phyloP scores from a whole-genome alignment of 2,888 invertebrate genomes.

The Xylota sylvarum region DNA sequence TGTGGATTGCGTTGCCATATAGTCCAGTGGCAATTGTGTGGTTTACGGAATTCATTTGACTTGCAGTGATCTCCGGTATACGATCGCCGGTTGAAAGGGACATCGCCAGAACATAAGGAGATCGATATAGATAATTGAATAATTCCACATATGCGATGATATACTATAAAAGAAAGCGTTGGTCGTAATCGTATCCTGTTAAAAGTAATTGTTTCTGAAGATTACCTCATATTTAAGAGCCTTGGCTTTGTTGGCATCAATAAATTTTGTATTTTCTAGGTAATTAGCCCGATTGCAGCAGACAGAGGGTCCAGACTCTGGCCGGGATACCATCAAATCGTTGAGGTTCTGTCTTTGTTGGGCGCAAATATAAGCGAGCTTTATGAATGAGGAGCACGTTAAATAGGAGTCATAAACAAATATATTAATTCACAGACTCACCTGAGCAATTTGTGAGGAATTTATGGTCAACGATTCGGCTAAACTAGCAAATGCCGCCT shows the following conservation, averaged over 20 bases:
- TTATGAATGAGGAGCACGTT: conserved; percentile 79
- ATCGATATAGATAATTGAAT: conserved; percentile 88
- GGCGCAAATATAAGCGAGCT: conserved; percentile 94
- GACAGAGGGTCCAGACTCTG: conserved; percentile 91
- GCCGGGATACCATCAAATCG: conserved; percentile 90
- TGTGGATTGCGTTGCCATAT: conserved; percentile 91
- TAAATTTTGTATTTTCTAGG: conserved; percentile 88
- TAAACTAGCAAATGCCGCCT: conserved; percentile 91
- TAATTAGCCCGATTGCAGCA: conserved; percentile 90
- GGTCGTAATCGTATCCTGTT: background rate
- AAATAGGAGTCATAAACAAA: background rate
- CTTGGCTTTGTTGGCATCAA: conserved; percentile 93
- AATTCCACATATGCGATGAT: conserved; percentile 89
- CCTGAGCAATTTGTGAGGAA: conserved; percentile 86
- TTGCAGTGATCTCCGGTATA: conserved; percentile 83
- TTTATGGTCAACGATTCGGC: conserved; percentile 89
- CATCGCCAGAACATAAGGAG: conserved; percentile 89
- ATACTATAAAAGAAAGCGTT: conserved; percentile 82
- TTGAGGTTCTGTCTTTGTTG: conserved; percentile 94
- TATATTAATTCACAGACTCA: conserved; percentile 53
- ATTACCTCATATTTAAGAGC: conserved; percentile 92
- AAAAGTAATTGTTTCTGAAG: conserved; percentile 1
- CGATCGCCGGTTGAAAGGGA: conserved; percentile 89
- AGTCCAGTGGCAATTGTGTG: conserved; percentile 87
- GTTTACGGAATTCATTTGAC: conserved; percentile 83